Evolutionary conservation across 2,888 invertebrate genomes (phyloP).

Genomic region (Cactoblastis cactorum): DNA sequence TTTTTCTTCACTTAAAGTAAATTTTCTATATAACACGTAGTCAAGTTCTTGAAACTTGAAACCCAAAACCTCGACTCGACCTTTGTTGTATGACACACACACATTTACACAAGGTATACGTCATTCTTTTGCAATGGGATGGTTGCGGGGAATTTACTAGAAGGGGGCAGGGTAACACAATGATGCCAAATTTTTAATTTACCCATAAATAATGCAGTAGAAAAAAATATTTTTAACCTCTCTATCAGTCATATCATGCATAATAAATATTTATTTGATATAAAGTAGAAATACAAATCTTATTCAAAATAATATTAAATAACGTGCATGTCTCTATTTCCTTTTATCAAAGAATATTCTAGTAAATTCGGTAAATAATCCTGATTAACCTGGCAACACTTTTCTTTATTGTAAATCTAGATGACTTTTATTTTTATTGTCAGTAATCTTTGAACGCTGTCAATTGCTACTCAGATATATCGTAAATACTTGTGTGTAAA

Average conservation of each 20-base stretch:
- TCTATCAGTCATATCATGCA: no score
- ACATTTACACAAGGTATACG: slow-evolving; percentile 27
- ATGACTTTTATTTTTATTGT: slow-evolving; percentile 42
- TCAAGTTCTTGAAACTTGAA: no score
- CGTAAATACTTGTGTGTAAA: slow-evolving; percentile 28
- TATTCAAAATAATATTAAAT: neutral
- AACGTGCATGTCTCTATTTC: no score
- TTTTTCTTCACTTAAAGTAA: no score
- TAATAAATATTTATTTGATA: no score
- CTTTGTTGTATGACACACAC: slow-evolving; percentile 29
- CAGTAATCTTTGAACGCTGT: slow-evolving; percentile 33
- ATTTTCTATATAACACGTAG: no score
- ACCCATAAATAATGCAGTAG: slow-evolving; percentile 21
- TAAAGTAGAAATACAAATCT: no score
- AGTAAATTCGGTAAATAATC: slow-evolving; percentile 1
- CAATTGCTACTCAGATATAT: slow-evolving; percentile 45
- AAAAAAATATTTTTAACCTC: neutral
- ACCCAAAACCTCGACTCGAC: slow-evolving; percentile 72
- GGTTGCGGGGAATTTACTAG: slow-evolving; percentile 28
- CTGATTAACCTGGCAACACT: slow-evolving; percentile 33
- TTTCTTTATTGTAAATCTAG: slow-evolving; percentile 43
- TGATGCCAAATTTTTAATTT: slow-evolving; percentile 40
- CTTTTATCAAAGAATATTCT: neutral
- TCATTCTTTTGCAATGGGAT: slow-evolving; percentile 33
- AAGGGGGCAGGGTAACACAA: slow-evolving; percentile 33